Conservation (phyloP, 64 coral and sea anemone species). For the Montipora sp. region DNA sequence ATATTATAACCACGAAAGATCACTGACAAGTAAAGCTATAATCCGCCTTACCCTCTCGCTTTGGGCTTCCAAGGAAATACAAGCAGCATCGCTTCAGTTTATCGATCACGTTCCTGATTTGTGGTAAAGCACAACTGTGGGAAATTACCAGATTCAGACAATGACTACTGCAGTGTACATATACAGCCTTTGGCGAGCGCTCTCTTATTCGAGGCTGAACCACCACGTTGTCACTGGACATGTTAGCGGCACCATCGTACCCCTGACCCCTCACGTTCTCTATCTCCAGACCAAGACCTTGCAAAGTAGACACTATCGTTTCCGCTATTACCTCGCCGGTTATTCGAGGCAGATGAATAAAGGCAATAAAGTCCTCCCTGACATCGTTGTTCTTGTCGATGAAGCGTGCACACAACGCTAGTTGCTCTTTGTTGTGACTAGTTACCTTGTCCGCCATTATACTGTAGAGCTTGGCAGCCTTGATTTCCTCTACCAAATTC, state of each 20-base stretch:
- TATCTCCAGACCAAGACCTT: conserved; percentile 49
- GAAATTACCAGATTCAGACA: conserved; percentile 68
- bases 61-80: conserved; percentile 58
- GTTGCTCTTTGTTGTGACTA: conserved; percentile 76
- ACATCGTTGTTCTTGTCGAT: conserved; percentile 59
- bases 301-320: conserved; percentile 51
- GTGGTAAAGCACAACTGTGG: conserved; percentile 60
- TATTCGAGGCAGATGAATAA: conserved; percentile 61
- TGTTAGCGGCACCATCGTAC: conserved; percentile 65
- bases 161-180: conserved; percentile 73
- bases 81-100: conserved; percentile 52
- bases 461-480: conserved; percentile 62
- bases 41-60: conserved; percentile 55
- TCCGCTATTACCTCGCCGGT: conserved; percentile 68
- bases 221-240: conserved; percentile 71
- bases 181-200: conserved; percentile 50
- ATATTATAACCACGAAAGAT: conserved; percentile 1
- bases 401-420: conserved; percentile 68
- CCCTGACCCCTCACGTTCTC: conserved; percentile 45
- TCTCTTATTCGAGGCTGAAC: conserved; percentile 53
- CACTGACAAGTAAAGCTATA: conserved; percentile 37
- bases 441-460: conserved; percentile 71
- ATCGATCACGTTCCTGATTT: conserved; percentile 64
- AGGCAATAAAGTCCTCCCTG: conserved; percentile 66
- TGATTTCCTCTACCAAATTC: conserved; percentile 59